Evolutionary conservation across 1,140 invertebrate genomes (phyloP).

Genomic region (Magallana gigas): DNA sequence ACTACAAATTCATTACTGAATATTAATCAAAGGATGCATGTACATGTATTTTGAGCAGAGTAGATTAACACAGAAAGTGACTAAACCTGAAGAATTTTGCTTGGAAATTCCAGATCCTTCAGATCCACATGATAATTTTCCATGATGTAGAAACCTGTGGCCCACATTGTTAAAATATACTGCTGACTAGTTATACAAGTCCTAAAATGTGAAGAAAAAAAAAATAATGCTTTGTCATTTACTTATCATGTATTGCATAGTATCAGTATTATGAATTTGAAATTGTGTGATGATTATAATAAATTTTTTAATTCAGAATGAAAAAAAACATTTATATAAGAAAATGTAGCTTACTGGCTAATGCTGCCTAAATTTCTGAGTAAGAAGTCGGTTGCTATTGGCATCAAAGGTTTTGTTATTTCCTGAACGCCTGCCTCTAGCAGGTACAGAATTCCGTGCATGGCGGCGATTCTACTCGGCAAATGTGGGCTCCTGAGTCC

Average conservation of each 20-base stretch:
- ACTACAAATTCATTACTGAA: too few species aligned
- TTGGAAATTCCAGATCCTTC: slow-evolving; percentile 79
- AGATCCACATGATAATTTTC: slow-evolving; percentile 81
- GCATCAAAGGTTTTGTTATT: slow-evolving; percentile 81
- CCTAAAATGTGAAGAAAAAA: slow-evolving; percentile 62
- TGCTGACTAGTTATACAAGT: slow-evolving; percentile 82
- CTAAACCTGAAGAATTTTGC: slow-evolving; percentile 73
- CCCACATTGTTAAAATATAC: slow-evolving; percentile 85
- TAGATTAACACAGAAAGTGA: background rate
- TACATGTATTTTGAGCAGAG: too few species aligned
- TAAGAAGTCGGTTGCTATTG: slow-evolving; percentile 86
- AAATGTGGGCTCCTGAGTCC: slow-evolving; percentile 85
- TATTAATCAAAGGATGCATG: too few species aligned
- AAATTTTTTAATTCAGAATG: background rate
- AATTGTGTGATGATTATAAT: background rate
- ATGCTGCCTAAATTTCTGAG: slow-evolving; percentile 83
- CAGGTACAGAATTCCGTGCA: slow-evolving; percentile 89
- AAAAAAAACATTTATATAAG: background rate
- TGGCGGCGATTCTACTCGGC: slow-evolving; percentile 84
- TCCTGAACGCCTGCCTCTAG: slow-evolving; percentile 82
- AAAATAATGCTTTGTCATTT: too few species aligned
- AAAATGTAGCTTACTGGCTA: slow-evolving; percentile 72
- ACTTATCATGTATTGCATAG: too few species aligned
- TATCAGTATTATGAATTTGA: too few species aligned
- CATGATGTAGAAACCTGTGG: slow-evolving; percentile 85